Base-by-base conservation (phyloP, 92 coral and sea anemone species). In the Chrysogorgia sp. region DNA sequence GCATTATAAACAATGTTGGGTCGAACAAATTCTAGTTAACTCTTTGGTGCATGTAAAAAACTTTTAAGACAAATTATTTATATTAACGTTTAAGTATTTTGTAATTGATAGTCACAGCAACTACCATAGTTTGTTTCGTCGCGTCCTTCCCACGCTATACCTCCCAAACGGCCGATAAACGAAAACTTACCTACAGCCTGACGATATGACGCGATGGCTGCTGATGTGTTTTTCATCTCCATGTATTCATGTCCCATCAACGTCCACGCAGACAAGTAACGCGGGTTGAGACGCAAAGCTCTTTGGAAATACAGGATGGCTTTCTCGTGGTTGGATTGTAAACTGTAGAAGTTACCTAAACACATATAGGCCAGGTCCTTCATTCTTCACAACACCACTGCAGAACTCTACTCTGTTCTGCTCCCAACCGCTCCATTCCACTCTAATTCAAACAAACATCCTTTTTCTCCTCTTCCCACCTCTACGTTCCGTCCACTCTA, bases 241-340 rank as follows among this genome's bases (percentile, higher is more conserved):
- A 93, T 93, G 63, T 81, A 93, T 41, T 93, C 98, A 50, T 93
- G 98, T 24, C 98, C 98, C 98, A 93, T 93, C 43, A 93, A 75
- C 0, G 98, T 93, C 92, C 96, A 93, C 19, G 98, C 98, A 7
- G 93, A 93, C 10, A 96, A 88, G 79, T 89, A 93, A 59, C 92
- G 98, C 20, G 96, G 98, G 72, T 93, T 93, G 10, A 93, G 86
- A 58, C 85, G 92, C 24, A 93, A 77, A 9, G 98, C 98, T 57
- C 98, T 85, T 77, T 93, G 98, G 63, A 93, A 93, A 63, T 93
- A 93, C 3, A 92, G 65, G 26, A 89, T 92, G 40, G 98, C 98
- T 71, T 93, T 93, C 76, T 93, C 98, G 20, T 93, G 98, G 48
- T 86, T 90, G 41, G 89, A 90, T 25, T 88, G 93, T 47, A 93